Evolutionary conservation across 2,888 invertebrate genomes (phyloP), one percentile per base, ranked within the genome.

Genomic region (Caenorhabditis sp.): DNA sequence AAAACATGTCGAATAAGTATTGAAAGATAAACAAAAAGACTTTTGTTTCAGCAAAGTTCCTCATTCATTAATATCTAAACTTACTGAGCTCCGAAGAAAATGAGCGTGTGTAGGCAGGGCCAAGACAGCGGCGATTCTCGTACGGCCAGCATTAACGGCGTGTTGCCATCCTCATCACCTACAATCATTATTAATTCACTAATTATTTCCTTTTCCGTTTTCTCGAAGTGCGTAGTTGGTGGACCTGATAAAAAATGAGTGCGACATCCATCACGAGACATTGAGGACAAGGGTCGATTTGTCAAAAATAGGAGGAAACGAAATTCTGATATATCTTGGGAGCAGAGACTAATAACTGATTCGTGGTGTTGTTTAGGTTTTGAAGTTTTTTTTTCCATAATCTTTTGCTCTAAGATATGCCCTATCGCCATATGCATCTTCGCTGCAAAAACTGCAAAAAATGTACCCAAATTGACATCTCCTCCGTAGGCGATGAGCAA

Each of bases 71-170:
- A n/a, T n/a, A n/a, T 64, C 12, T 26, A 22, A 35, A 69, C 86
- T 79, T 14, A 91, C 91, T 88, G 87, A 14, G 91, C 91, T 5
- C 91, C 91, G 51, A 92, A 90, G 66, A 91, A 88, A 8, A 91
- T 89, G 19, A 91, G 86, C 16, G 92, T 90, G 81, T 92, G 91
- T 1, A 92, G 87, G 76, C 90, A 90, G 28, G 94, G 93, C 93
- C 94, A 93, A 59, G 93, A 93, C 68, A 94, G 93, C 79, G 93
- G 93, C n/a, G 93, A 93, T 87, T 94, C 94, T 76, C 94, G 93
- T 54, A 94, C 94, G 31, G 94, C 94, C 69, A 94, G 90, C 90
- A 94, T 94, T 24, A 94, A 92, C 0, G 94, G 94, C 19, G 94
- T 94, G 90, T 94, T 94, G 24, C 94, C 94, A 81, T 93, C 93